Evolutionary conservation across 2,888 invertebrate genomes (phyloP).

Genomic region (Ctena decussata): DNA sequence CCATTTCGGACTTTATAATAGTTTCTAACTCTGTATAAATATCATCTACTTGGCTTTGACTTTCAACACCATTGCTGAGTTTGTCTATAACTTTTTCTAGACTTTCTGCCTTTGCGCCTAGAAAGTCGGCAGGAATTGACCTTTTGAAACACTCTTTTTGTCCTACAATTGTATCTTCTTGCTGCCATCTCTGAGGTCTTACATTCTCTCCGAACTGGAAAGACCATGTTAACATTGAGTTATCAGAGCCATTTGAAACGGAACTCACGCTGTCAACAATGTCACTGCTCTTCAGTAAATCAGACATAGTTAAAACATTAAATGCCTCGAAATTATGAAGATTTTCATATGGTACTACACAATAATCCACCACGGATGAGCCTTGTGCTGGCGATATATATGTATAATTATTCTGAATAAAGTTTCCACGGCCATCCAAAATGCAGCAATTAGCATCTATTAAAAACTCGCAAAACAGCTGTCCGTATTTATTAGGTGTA

Average conservation of each 20-base stretch:
- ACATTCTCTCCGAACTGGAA: no score
- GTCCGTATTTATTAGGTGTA: constrained; percentile 7
- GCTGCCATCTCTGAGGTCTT: no score
- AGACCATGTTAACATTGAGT: no score
- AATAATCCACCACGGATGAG: not conserved
- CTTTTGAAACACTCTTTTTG: no score
- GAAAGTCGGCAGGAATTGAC: no score
- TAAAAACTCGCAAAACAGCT: not conserved
- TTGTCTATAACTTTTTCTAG: not conserved
- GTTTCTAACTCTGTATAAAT: not conserved
- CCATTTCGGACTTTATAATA: not conserved
- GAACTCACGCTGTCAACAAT: no score
- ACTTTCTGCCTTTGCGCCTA: no score
- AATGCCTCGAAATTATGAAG: not conserved
- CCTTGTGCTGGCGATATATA: not conserved
- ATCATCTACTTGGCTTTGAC: not conserved
- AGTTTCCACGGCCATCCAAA: not conserved
- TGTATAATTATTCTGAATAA: not conserved
- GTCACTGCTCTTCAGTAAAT: no score
- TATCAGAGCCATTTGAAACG: no score
- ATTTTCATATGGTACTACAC: not conserved
- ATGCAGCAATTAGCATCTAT: not conserved
- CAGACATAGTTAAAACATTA: no score
- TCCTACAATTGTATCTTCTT: not conserved
- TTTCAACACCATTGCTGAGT: not conserved